Conservation (phyloP, 92 coral and sea anemone genomes). For the Parazoanthus atlanticus region DNA sequence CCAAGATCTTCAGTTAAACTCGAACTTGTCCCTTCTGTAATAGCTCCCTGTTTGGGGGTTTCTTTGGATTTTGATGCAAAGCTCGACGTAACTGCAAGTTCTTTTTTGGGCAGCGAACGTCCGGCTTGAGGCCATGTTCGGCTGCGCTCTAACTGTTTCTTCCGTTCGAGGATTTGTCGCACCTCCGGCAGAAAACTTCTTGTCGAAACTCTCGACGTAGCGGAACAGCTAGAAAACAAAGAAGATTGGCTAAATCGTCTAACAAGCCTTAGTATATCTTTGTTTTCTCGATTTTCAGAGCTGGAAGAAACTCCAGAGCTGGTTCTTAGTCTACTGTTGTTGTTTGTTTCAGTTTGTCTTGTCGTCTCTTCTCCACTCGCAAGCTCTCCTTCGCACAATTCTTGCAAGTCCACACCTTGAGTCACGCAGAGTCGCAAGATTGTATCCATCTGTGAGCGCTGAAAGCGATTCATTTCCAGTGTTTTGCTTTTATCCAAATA, state of each 20-base stretch:
- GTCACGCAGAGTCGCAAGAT: conserved; percentile 35
- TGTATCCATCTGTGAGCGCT: conserved; percentile 41
- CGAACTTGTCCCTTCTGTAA: not conserved
- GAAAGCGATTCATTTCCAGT: conserved; percentile 13
- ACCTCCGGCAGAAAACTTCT: conserved; percentile 34
- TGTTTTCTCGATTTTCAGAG: conserved; percentile 1
- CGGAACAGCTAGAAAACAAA: conserved; percentile 7
- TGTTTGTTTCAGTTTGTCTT: not conserved
- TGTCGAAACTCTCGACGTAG: conserved; percentile 12
- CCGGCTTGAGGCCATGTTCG: conserved; percentile 37
- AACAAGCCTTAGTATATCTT: conserved; percentile 32
- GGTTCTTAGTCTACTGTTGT: not conserved
- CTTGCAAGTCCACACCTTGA: conserved; percentile 39
- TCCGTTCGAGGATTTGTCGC: conserved; percentile 36
- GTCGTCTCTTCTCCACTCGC: conserved; percentile 11
- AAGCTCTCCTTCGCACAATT: conserved; percentile 23
- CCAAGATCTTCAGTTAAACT: not conserved
- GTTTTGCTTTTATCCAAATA: conserved; percentile 43
- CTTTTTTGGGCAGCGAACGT: not conserved
- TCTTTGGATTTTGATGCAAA: not conserved
- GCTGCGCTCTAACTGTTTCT: conserved; percentile 35
- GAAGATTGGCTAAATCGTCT: conserved; percentile 37
- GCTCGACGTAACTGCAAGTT: not conserved
- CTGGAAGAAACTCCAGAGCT: not conserved
- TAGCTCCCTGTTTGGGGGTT: not conserved